Percentiles rank a stretch among this genome's conserved stretches.
Evolutionary conservation across 2,888 invertebrate genomes (phyloP).

Genomic region (Epistrophella euchroma): DNA sequence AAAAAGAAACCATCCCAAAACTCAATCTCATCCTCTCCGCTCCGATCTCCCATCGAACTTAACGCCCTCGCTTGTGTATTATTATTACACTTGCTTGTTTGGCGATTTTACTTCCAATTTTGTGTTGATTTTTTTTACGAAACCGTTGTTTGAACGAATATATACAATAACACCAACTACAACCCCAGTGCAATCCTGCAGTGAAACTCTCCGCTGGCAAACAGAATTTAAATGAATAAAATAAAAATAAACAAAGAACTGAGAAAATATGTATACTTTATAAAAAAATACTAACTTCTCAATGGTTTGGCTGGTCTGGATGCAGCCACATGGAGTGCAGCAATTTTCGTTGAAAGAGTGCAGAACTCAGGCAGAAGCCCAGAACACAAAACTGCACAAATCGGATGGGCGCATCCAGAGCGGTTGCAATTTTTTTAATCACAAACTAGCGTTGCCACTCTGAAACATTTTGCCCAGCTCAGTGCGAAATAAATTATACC

Average conservation of each 20-base stretch:
- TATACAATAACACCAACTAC: slow-evolving; percentile 45
- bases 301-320: slow-evolving; percentile 26
- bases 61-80: slow-evolving; percentile 53
- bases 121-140: slow-evolving; percentile 24
- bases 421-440: not conserved
- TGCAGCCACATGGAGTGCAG: slow-evolving; percentile 48
- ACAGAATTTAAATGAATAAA: slow-evolving; percentile 73
- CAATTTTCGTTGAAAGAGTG: slow-evolving; percentile 47
- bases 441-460: not conserved
- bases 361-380: slow-evolving; percentile 26
- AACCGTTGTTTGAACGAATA: slow-evolving; percentile 48
- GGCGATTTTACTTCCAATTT: slow-evolving; percentile 18
- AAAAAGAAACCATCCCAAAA: not conserved
- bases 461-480: too few relatives aligned
- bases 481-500: too few relatives aligned
- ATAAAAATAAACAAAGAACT: slow-evolving; percentile 58
- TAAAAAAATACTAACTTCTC: not conserved
- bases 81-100: slow-evolving; percentile 63
- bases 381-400: slow-evolving; percentile 10
- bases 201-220: slow-evolving; percentile 15
- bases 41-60: slow-evolving; percentile 29
- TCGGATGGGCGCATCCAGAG: slow-evolving; percentile 42
- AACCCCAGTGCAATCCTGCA: slow-evolving; percentile 1
- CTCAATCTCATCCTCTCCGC: slow-evolving; percentile 8
- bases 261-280: not conserved